Conservation (phyloP, 2,113 vertebrate species). For the Haliaeetus leucogaster region DNA sequence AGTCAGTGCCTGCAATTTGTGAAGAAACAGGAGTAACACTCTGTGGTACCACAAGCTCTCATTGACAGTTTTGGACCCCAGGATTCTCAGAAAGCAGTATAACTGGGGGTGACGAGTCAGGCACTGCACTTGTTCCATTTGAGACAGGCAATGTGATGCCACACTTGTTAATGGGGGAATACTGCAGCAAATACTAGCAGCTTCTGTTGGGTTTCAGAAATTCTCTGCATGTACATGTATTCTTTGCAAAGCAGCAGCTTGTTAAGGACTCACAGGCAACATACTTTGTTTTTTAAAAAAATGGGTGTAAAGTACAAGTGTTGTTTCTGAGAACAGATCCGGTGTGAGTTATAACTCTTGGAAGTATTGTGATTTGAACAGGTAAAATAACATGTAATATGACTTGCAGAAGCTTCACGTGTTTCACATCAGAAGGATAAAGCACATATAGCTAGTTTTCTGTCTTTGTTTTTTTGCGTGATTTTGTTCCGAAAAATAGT, state of each 20-base stretch:
- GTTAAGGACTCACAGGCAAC: neutral
- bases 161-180: neutral
- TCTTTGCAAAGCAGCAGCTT: neutral
- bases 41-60: neutral
- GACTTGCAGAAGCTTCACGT: neutral
- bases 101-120: neutral
- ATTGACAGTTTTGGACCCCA: neutral
- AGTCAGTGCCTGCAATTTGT: neutral
- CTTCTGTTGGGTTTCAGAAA: neutral
- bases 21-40: neutral
- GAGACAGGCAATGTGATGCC: neutral
- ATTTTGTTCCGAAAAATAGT: neutral
- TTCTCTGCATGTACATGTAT: accelerated
- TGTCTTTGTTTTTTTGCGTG: neutral
- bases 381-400: neutral
- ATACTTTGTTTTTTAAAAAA: neutral
- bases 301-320: neutral
- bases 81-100: neutral
- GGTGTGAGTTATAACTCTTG: neutral
- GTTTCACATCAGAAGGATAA: neutral
- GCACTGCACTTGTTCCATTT: neutral
- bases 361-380: neutral
- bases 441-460: neutral
- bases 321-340: neutral
- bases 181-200: neutral